These are phyloP conservation scores for Leiothrix lutea DNA, from an alignment of 2,113 vertebrate species.

Conservation along the genomic window DNA sequence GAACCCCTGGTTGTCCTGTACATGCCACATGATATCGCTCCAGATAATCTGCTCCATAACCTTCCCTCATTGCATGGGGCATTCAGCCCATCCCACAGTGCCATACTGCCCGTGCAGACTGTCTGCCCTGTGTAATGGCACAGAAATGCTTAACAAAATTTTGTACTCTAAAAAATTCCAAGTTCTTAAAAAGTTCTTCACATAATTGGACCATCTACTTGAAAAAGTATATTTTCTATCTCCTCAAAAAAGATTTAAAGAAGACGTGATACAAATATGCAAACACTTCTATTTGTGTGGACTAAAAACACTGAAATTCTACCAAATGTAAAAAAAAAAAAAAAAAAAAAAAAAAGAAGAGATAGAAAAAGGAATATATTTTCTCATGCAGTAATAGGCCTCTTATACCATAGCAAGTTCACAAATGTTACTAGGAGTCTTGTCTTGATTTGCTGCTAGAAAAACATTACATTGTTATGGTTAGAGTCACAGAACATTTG, in stretches of 20 bases:
- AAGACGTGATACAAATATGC: not conserved
- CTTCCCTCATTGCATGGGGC: not conserved
- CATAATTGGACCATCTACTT: not conserved
- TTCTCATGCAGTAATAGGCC: not conserved
- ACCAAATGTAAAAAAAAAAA: not conserved
- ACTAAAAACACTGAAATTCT: not conserved
- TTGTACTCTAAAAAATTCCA: not conserved
- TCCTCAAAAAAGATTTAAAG: not conserved
- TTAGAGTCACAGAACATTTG: not conserved
- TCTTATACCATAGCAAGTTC: not conserved
- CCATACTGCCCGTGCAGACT: not conserved
- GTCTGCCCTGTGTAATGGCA: not conserved
- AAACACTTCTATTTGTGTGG: not conserved
- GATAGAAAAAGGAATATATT: not conserved
- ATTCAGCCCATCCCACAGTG: not conserved
- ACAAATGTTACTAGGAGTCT: not conserved
- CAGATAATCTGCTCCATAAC: not conserved
- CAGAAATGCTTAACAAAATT: not conserved
- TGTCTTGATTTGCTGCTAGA: not conserved
- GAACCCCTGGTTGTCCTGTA: not conserved
- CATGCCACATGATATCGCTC: too few relatives aligned
- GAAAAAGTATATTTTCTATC: not conserved
- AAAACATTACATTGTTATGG: not conserved
- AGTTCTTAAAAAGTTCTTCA: not conserved
- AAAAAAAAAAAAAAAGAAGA: accelerated